Evolutionary conservation across 2,797 vertebrate genomes (phyloP).

Genomic region (Octomys mimax): DNA sequence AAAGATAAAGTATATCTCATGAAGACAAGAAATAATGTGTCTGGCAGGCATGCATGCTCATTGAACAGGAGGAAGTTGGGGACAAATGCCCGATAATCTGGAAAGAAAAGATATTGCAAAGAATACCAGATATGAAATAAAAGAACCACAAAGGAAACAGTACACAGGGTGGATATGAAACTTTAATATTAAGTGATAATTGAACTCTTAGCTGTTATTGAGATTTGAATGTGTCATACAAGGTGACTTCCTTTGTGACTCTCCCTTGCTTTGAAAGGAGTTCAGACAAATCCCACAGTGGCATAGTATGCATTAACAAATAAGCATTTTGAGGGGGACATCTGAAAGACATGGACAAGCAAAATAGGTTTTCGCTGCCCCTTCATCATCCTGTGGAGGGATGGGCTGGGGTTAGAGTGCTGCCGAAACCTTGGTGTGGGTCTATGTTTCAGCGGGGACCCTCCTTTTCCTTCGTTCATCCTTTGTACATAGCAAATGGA

Average conservation of each 20-base stretch:
- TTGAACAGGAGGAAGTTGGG: conserved; percentile 40
- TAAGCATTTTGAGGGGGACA: neutral
- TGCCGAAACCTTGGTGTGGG: neutral
- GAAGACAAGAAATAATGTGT: conserved; percentile 66
- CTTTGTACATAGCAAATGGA: neutral
- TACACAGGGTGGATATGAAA: neutral
- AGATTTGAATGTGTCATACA: neutral
- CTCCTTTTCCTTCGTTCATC: neutral
- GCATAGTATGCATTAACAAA: neutral
- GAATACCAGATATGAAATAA: conserved; percentile 23
- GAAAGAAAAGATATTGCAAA: conserved; percentile 9
- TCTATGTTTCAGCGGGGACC: neutral
- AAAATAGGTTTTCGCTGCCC: neutral
- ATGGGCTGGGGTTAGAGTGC: neutral
- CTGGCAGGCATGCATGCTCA: conserved; percentile 45
- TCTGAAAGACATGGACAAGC: neutral
- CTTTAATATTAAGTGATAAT: conserved; percentile 2
- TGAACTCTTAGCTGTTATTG: neutral
- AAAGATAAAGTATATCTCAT: conserved; percentile 58
- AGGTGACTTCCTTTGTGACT: neutral
- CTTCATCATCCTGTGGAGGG: neutral
- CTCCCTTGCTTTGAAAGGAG: neutral
- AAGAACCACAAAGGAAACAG: conserved; percentile 10
- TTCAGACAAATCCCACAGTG: conserved; percentile 32
- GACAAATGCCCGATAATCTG: conserved; percentile 53